These are phyloP conservation scores for Capitella teleta DNA, from an alignment of 1,140 invertebrate species.

Conservation along the genomic window DNA sequence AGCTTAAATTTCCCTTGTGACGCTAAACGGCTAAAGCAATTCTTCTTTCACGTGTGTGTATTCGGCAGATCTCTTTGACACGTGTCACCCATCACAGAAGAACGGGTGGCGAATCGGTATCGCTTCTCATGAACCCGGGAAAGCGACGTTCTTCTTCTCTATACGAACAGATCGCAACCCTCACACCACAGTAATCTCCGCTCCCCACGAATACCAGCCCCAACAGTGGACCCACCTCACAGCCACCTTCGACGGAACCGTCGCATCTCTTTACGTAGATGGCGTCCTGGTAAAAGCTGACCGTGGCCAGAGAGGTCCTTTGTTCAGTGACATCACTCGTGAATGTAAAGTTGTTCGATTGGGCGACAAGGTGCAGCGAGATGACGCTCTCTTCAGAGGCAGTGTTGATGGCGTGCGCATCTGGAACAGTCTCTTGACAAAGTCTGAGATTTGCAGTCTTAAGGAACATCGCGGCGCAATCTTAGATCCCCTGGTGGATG, in stretches of 20 bases:
- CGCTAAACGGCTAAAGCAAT: no score
- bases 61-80: background rate
- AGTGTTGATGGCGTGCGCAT: background rate
- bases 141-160: background rate
- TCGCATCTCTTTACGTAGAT: background rate
- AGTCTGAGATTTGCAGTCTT: background rate
- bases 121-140: background rate
- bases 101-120: conserved; percentile 2
- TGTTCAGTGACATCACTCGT: background rate
- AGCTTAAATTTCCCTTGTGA: no score
- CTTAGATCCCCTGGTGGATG: conserved; percentile 1
- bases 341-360: background rate
- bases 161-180: background rate
- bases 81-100: background rate
- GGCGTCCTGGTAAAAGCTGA: background rate
- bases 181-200: background rate
- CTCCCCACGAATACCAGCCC: background rate
- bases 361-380: background rate
- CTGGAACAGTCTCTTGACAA: background rate
- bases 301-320: background rate
- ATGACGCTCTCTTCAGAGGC: background rate
- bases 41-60: no score
- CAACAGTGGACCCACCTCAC: background rate
- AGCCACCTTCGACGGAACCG: background rate
- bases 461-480: background rate